phyloP scores from a whole-genome alignment of 2,888 invertebrate species.

The Orthonychiurus folsomi region DNA sequence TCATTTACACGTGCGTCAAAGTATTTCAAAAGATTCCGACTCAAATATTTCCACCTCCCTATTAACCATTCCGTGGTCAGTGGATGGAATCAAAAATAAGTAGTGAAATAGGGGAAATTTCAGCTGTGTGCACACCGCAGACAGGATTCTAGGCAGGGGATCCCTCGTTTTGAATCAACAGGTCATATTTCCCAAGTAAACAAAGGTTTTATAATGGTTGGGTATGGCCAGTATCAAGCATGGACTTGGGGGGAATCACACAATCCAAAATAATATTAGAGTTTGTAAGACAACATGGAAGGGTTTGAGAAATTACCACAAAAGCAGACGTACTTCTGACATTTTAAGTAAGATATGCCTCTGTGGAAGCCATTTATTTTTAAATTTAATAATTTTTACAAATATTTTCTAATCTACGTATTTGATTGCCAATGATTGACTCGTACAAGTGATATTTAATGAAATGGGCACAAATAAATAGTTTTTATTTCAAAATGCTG shows the following conservation, averaged over 20 bases:
- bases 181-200: not conserved
- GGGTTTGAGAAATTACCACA: not conserved
- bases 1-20: too few species aligned
- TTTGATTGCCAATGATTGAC: too few species aligned
- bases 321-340: not conserved
- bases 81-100: too few species aligned
- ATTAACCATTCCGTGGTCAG: too few species aligned
- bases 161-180: slow-evolving; percentile 1
- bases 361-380: not conserved
- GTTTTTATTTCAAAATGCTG: too few species aligned
- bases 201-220: not conserved
- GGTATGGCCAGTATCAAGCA: not conserved
- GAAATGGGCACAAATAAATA: not conserved
- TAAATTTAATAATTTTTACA: not conserved
- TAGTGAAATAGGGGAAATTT: too few species aligned
- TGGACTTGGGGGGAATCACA: not conserved
- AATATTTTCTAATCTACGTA: too few species aligned
- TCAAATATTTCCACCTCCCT: too few species aligned
- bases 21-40: too few species aligned
- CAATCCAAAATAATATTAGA: not conserved
- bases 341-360: not conserved
- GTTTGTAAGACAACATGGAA: not conserved
- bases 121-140: too few species aligned
- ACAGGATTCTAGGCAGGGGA: too few species aligned
- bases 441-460: too few species aligned